Conservation (phyloP, 2,888 invertebrate genomes). For the Exocentrus adspersus region DNA sequence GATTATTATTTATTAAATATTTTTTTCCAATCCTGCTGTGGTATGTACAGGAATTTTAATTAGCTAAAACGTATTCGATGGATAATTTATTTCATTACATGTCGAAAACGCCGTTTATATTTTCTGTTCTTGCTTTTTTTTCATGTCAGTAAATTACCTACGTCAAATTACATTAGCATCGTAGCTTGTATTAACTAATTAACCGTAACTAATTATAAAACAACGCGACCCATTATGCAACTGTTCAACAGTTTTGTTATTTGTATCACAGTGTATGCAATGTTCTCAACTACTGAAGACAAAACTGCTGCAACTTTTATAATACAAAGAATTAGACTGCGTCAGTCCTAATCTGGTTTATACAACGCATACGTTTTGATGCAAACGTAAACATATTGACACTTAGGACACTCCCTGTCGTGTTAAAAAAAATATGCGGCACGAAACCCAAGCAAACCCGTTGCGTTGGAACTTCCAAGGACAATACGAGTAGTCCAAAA, state of each 20-base stretch:
- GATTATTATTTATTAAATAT: slow-evolving; percentile 34
- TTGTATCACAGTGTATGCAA: too few relatives aligned
- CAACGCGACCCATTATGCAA: too few relatives aligned
- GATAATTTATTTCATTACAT: slow-evolving; percentile 19
- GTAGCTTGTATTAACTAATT: neutral
- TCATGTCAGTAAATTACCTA: neutral
- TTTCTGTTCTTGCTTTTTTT: neutral
- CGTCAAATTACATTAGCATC: neutral
- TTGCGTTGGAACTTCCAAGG: slow-evolving; percentile 18
- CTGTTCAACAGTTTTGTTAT: too few relatives aligned
- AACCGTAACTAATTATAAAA: too few relatives aligned
- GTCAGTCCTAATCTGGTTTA: too few relatives aligned
- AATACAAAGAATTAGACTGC: too few relatives aligned
- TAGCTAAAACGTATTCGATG: too few relatives aligned
- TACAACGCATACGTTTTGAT: slow-evolving; percentile 8
- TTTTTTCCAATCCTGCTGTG: slow-evolving; percentile 11
- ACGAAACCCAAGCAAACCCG: slow-evolving; percentile 21
- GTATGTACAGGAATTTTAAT: slow-evolving; percentile 19
- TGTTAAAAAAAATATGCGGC: slow-evolving; percentile 26
- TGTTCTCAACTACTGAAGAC: too few relatives aligned
- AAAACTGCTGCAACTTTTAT: too few relatives aligned
- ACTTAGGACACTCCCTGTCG: slow-evolving; percentile 31
- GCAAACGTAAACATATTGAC: slow-evolving; percentile 36
- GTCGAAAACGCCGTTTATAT: neutral
- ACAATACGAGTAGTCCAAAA: slow-evolving; percentile 17